Conservation (phyloP, 2,888 invertebrate genomes). For the Adelphocoris suturalis region DNA sequence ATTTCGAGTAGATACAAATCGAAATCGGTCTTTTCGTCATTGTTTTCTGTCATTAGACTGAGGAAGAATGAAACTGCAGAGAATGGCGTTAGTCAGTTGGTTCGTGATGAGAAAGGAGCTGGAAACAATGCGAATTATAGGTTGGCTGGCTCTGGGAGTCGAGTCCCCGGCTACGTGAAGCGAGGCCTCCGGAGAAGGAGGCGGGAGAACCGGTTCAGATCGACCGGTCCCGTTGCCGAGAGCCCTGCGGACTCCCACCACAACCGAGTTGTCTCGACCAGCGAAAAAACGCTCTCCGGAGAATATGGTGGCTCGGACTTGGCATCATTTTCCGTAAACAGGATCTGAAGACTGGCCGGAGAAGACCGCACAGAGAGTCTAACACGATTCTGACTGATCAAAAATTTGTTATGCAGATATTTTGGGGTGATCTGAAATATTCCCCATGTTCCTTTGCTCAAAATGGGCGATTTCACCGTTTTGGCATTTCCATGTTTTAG, state of each 20-base stretch:
- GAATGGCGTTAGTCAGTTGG: background rate
- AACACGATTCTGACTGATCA: no score
- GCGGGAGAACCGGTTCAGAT: constrained; percentile 62
- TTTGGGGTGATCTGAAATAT: no score
- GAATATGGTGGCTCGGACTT: constrained; percentile 10
- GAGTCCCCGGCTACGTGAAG: constrained; percentile 2
- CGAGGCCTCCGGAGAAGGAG: constrained; percentile 28
- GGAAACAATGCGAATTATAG: constrained; percentile 31
- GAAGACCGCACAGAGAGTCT: no score
- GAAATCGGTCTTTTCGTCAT: no score
- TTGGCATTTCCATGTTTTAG: no score
- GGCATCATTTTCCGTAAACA: constrained; percentile 22
- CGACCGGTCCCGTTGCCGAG: constrained; percentile 55
- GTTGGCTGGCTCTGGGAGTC: background rate
- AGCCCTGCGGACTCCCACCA: constrained; percentile 51
- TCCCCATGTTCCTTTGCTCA: no score
- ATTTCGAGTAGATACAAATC: no score
- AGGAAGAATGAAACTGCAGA: no score
- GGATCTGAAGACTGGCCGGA: background rate
- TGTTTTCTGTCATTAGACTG: no score
- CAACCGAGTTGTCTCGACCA: constrained; percentile 5
- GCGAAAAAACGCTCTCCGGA: constrained; percentile 2
- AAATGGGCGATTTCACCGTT: no score
- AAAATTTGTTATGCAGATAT: no score
- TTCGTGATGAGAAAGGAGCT: background rate